Base-by-base conservation (phyloP, 2,797 vertebrate species). In the Acridotheres tristis region DNA sequence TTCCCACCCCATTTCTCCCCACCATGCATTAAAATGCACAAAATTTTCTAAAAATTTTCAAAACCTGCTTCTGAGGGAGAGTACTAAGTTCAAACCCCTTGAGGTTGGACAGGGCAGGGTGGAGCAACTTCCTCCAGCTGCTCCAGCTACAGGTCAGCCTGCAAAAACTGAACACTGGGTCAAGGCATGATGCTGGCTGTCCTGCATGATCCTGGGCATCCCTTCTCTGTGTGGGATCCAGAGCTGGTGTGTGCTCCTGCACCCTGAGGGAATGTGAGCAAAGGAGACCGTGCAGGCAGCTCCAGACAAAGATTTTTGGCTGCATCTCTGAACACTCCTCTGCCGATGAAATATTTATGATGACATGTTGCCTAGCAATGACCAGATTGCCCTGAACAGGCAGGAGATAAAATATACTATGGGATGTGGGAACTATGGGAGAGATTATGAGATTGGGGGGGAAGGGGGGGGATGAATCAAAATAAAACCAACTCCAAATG, bases 331-430 rank as follows among this genome's bases (percentile, higher is more conserved):
- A 94, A 62, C 25, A 21, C 89, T 94, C 79, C 71, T 96, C 83
- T 84, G 62, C 85, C 1, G 4, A 96, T 97, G 96, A 96, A 97
- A 97, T 97, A 97, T 98, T 97, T 97, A 97, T 97, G 91, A 94
- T 94, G 94, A 96, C 86, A 93, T 19, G 97, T 98, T 98, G 97
- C 97, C 89, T 98, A 98, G 97, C 96, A 97, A 98, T 98, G 95
- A 97, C 96, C 90, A 84, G 94, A 81, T 93, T 93, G 90, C 95
- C 93, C 92, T 95, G 95, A 90, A 77, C 53, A 90, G 61, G 50
- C 73, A 84, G 50, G 76, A 95, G 79, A 85, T 73, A 92, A 92
- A 94, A 94, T 92, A 94, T 67, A 75, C 73, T 82, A 83, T 19
- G 67, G 88, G 80, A 47, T 66, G 48, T 5, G 4, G 48, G 68